Evolutionary conservation across 1,140 invertebrate species (phyloP), one percentile per base, ranked within the genome.

Genomic region (Polyergus mexicanus): DNA sequence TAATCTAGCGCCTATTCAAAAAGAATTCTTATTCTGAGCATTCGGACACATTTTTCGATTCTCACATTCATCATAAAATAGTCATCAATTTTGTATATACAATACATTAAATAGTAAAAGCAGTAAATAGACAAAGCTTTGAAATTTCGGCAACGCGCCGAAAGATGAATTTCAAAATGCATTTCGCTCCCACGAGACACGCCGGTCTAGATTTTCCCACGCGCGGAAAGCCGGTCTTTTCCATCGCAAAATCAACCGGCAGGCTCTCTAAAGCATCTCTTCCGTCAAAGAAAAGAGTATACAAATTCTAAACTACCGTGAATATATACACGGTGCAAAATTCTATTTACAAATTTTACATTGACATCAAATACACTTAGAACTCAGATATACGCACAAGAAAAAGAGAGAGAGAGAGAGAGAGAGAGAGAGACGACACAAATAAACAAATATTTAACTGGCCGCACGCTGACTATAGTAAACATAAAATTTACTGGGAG

Each of bases 361-460:
- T 54, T 19, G 25, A 28, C 38, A 32, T 81, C 19, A 28, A 81
- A 72, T 81, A 60, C 68, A 60, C 68, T 83, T 74, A 83, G 47
- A 68, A 54, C 38, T 60, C 38, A 41, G 68, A 28, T 54, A 41
- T 54, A 28, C 56, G n/a, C n/a, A 41, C 19, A 16, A 51, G 3
- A 51, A 51, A 47, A 1, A 19, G 47, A 51, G 13, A 47, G 11
- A 47, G 44, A 47, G 44, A 44, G 44, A 13, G 38, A 10, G 41
- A 47, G 44, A 47, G 44, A 44, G 44, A 13, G 38, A 10, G 41
- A 58, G 47, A 19, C 44, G 62, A 28, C 16, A 72, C 72, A 72
- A 35, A 74, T 28, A 62, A 81, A 38, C 66, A 81, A 83, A 83
- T 74, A 74, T 83, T 83, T 74, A 83, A 62, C n/a, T 69, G 28